Evolutionary conservation across 2,888 invertebrate genomes (phyloP), one percentile per base, ranked within the genome.

Genomic region (Yponomeuta cagnagella): DNA sequence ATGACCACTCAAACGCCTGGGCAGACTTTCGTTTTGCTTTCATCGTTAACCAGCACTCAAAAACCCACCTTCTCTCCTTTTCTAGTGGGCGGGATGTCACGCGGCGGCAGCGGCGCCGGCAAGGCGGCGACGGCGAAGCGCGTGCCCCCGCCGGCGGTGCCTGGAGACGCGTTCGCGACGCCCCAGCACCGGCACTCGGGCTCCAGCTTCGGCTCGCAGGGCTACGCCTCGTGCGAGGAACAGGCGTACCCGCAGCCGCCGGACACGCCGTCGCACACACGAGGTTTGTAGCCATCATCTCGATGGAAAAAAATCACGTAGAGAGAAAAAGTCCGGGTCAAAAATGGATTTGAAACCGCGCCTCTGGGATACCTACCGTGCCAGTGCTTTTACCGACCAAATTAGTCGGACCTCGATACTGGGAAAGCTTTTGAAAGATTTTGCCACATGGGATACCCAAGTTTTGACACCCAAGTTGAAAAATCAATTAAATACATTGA

Each of bases 71-170:
- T 67, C 78, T 79, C 80, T 79, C 79, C 83, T 80, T 64, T 94
- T 94, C 71, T 94, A 96, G 96, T 96, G 94, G 97, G 96, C 94
- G 97, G 97, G 86, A 96, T 97, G 96, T 96, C 95, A 87, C 96
- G 97, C 93, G 95, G 96, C 81, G 91, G 90, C 78, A 83, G 85
- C 82, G 89, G 89, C 75, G 95, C 97, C 90, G 95, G 96, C 80
- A 90, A 90, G 90, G 95, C 95, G 88, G 95, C 96, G 86, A 97
- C 97, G 92, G 96, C 96, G 82, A 97, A 97, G 92, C 97, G 97
- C 92, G 97, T 97, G 84, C 96, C 97, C 78, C 97, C 97, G 79
- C 97, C 97, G 67, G 96, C 97, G 71, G 96, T 97, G 76, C 97
- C 97, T 69, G 95, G 96, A 77, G 95, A 96, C 85, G 95, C 95